Conservation (phyloP, 2,797 vertebrate genomes). For the Eremophila alpestris region DNA sequence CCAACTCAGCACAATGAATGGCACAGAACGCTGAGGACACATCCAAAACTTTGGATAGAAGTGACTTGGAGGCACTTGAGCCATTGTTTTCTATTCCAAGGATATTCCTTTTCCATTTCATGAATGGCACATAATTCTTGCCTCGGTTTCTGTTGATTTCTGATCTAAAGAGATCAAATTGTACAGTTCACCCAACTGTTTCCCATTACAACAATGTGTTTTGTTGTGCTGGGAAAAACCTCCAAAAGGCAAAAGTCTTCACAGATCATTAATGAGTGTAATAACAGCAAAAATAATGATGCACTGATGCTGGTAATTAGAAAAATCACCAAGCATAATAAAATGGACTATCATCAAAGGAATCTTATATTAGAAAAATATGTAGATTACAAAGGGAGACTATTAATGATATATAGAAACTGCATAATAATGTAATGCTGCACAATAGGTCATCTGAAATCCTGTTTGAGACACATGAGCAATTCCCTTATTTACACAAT, state of each 20-base stretch:
- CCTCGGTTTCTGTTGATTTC: not conserved
- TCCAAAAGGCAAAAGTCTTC: not conserved
- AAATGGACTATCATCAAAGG: not conserved
- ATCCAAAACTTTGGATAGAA: not conserved
- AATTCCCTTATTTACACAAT: not conserved
- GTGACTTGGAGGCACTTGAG: not conserved
- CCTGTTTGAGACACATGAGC: not conserved
- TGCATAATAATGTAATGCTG: not conserved
- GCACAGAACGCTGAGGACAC: not conserved
- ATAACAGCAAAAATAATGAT: not conserved
- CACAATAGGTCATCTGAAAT: not conserved
- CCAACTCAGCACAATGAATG: not conserved
- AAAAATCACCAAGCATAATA: not conserved
- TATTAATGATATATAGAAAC: not conserved
- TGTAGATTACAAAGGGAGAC: not conserved
- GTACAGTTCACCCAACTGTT: not conserved
- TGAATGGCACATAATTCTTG: accelerated
- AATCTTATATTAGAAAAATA: not conserved
- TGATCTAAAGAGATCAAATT: not conserved
- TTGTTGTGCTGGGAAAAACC: not conserved
- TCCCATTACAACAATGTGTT: not conserved
- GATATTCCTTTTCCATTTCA: not conserved
- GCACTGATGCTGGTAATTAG: not conserved
- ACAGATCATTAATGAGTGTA: not conserved
- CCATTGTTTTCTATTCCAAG: not conserved